These are phyloP conservation scores for Melanostoma scalare DNA, from an alignment of 2,888 invertebrate species.

Conservation along the genomic window DNA sequence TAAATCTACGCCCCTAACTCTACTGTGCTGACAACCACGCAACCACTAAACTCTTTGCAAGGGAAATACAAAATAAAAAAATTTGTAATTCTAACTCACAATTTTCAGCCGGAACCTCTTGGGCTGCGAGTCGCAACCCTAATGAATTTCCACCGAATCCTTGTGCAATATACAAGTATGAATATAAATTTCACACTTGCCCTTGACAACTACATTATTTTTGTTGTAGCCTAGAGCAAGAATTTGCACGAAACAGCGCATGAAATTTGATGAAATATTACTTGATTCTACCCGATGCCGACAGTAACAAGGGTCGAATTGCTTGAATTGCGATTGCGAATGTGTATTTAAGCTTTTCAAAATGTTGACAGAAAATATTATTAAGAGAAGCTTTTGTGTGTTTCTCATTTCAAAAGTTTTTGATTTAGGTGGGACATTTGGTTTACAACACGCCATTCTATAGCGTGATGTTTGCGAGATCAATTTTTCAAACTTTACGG, in stretches of 20 bases:
- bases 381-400: too few relatives aligned
- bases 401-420: too few relatives aligned
- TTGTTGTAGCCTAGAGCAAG: background rate
- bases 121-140: background rate
- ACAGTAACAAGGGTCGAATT: conserved; percentile 28
- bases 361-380: conserved; percentile 23
- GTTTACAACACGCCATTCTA: too few relatives aligned
- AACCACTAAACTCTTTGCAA: conserved; percentile 9
- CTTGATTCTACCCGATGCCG: background rate
- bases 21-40: conserved; percentile 15
- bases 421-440: too few relatives aligned
- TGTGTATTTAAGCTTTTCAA: conserved; percentile 20
- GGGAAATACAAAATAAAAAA: background rate
- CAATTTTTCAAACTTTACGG: too few relatives aligned
- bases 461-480: too few relatives aligned
- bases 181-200: conserved; percentile 2
- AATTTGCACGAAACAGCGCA: conserved; percentile 10
- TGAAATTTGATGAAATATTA: conserved; percentile 30
- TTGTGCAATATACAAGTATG: background rate
- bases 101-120: background rate
- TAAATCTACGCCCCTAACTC: conserved; percentile 7
- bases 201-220: conserved; percentile 22
- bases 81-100: background rate
- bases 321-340: background rate
- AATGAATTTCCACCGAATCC: background rate